phyloP scores from a whole-genome alignment of 2,888 invertebrate genomes.

The Tenthredo mesomela region DNA sequence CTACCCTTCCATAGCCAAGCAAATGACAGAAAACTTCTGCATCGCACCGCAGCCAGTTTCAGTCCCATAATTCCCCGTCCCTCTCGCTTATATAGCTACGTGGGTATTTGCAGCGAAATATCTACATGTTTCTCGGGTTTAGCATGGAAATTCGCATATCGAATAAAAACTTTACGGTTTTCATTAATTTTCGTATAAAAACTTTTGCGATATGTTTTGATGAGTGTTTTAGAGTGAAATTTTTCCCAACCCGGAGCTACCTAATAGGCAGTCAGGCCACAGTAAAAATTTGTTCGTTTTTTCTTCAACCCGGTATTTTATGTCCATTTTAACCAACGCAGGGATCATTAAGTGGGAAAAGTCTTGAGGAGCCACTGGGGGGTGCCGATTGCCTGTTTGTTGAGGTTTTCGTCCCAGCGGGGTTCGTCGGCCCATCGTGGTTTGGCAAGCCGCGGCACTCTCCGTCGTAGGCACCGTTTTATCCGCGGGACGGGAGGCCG shows the following conservation, averaged over 20 bases:
- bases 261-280: neutral
- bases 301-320: neutral
- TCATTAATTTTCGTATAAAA: neutral
- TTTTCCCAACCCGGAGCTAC: neutral
- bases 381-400: slow-evolving; percentile 23
- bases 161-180: neutral
- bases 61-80: neutral
- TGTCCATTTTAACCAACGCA: neutral
- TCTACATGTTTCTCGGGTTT: neutral
- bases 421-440: slow-evolving; percentile 33
- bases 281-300: neutral
- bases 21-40: slow-evolving; percentile 8
- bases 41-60: neutral
- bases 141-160: neutral
- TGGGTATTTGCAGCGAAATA: neutral
- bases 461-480: slow-evolving; percentile 17
- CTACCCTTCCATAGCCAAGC: neutral
- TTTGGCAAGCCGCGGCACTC: slow-evolving; percentile 37
- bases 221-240: slow-evolving; percentile 2
- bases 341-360: neutral
- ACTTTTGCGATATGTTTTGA: slow-evolving; percentile 5
- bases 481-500: slow-evolving; percentile 34
- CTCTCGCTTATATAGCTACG: neutral
- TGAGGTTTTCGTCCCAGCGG: slow-evolving; percentile 30
- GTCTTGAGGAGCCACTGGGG: neutral